A percentile compares a stretch with the other conserved stretches of the same genome.
These are phyloP conservation scores for Paragorgia papillata DNA, from an alignment of 92 coral and sea anemone genomes.

Conservation along the genomic window DNA sequence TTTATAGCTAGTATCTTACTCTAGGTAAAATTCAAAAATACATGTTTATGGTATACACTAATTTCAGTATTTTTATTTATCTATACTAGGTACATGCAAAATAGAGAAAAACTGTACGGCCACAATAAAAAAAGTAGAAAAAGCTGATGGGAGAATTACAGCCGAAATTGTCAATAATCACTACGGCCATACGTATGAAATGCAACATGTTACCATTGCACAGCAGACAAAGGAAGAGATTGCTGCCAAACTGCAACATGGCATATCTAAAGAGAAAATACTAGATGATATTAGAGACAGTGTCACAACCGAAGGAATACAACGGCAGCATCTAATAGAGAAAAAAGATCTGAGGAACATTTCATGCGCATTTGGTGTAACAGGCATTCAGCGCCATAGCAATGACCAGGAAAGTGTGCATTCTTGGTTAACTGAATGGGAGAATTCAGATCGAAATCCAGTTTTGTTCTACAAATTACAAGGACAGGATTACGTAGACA, in stretches of 20 bases:
- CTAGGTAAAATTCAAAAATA: too few species aligned
- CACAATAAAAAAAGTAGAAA: neutral
- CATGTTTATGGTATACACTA: too few species aligned
- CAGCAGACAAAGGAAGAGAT: conserved; percentile 17
- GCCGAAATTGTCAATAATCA: neutral
- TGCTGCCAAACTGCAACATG: conserved; percentile 16
- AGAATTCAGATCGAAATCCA: conserved; percentile 35
- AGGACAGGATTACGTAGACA: conserved; percentile 10
- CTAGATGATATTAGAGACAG: conserved; percentile 11
- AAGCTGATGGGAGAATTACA: neutral
- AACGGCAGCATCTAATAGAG: conserved; percentile 4
- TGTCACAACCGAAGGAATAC: conserved; percentile 14
- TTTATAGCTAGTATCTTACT: too few species aligned
- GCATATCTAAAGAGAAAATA: neutral
- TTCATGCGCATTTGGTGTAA: conserved; percentile 22
- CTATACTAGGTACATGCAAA: neutral
- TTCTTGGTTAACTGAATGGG: conserved; percentile 38
- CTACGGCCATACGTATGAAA: conserved; percentile 5
- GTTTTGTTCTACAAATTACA: conserved; percentile 24
- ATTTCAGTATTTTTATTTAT: neutral
- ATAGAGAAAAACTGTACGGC: conserved; percentile 11
- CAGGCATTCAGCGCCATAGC: conserved; percentile 10
- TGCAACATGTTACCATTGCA: conserved; percentile 5
- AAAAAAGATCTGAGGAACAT: conserved; percentile 32
- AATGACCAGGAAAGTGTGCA: conserved; percentile 35